Conservation (phyloP, 2,888 invertebrate genomes). For the Seladonia tumulorum region DNA sequence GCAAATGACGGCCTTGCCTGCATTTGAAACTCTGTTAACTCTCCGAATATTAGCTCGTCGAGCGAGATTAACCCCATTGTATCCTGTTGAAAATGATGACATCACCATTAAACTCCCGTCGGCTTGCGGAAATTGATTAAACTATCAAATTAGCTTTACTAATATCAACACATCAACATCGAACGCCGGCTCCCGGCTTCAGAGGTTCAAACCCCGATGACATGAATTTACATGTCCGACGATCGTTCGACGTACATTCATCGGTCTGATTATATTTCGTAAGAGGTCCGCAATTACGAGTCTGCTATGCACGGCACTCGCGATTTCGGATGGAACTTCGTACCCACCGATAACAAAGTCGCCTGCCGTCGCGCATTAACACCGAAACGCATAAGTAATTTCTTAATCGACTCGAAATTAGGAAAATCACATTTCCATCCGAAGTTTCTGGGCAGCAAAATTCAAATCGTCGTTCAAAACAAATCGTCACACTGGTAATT, state of each 20-base stretch:
- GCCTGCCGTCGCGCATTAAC: not conserved
- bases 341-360: conserved; percentile 22
- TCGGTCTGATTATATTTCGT: conserved; percentile 69
- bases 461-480: too few species aligned
- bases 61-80: conserved; percentile 84
- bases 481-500: not conserved
- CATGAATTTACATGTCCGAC: conserved; percentile 71
- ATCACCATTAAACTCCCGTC: conserved; percentile 84
- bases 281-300: conserved; percentile 69
- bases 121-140: conserved; percentile 84
- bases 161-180: conserved; percentile 81
- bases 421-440: not conserved
- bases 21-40: conserved; percentile 84
- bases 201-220: conserved; percentile 66
- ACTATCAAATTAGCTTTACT: conserved; percentile 84
- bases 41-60: conserved; percentile 84
- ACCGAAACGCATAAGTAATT: not conserved
- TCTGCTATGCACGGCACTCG: conserved; percentile 36
- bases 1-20: conserved; percentile 79
- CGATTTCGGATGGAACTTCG: conserved; percentile 49
- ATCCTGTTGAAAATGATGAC: conserved; percentile 84
- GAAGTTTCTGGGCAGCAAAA: not conserved
- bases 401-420: not conserved
- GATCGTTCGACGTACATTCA: conserved; percentile 73
- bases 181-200: conserved; percentile 59